Evolutionary conservation across 2,797 vertebrate genomes (phyloP).

Genomic region (Pangasius mekongensis): DNA sequence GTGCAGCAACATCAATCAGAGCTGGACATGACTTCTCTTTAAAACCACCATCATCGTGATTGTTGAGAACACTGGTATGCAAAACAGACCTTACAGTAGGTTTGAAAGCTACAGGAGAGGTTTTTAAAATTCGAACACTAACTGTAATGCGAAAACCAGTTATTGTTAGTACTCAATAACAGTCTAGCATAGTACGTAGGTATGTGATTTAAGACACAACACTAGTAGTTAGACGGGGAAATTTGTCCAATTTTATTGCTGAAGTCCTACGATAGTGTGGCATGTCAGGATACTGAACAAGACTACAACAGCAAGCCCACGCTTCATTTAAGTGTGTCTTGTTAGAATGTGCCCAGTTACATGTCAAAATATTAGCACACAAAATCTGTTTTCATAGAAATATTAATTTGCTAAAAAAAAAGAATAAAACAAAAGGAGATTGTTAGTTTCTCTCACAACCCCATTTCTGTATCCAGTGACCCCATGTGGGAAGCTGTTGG

Average conservation of each 20-base stretch:
- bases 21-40: neutral
- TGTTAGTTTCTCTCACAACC: neutral
- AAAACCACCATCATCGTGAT: neutral
- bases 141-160: neutral
- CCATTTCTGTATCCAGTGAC: neutral
- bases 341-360: neutral
- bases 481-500: neutral
- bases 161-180: neutral
- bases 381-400: neutral
- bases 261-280: neutral
- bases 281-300: neutral
- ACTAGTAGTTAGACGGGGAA: neutral
- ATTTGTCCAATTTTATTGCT: neutral
- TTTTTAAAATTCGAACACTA: too few species aligned
- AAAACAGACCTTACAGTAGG: too few species aligned
- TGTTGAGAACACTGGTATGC: neutral
- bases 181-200: neutral
- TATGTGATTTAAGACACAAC: neutral
- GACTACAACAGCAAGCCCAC: neutral
- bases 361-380: neutral
- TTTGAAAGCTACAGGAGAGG: too few species aligned
- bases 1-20: neutral
- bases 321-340: neutral
- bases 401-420: neutral
- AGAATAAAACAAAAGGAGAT: neutral